phyloP scores from a whole-genome alignment of 2,113 vertebrate genomes.

The Circaetus gallicus region DNA sequence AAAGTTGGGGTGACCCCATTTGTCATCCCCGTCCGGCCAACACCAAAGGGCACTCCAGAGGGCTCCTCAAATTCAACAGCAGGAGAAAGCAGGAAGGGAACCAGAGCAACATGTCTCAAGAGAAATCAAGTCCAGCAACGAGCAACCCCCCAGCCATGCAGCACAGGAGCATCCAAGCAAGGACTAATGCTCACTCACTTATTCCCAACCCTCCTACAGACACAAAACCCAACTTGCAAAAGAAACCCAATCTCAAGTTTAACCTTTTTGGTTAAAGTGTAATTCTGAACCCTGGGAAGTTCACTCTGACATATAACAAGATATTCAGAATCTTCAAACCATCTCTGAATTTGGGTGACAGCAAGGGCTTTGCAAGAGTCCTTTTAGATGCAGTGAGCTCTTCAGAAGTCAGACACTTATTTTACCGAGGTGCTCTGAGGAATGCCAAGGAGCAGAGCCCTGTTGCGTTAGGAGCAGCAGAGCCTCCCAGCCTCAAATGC shows the following conservation, averaged over 20 bases:
- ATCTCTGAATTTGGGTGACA: background rate
- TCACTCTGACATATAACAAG: background rate
- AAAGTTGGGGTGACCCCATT: background rate
- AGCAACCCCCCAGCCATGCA: background rate
- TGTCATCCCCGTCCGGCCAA: background rate
- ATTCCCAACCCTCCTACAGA: background rate
- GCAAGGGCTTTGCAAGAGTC: background rate
- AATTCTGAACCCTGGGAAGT: background rate
- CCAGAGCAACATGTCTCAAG: background rate
- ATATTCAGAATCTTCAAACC: background rate
- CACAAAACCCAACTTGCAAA: background rate
- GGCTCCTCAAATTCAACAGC: background rate
- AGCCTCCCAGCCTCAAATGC: background rate
- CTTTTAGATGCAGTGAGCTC: background rate
- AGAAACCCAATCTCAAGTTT: background rate
- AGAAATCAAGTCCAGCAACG: background rate
- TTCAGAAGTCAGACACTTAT: background rate
- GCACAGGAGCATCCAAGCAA: background rate
- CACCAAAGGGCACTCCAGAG: background rate
- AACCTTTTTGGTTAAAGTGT: background rate
- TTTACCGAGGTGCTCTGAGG: accelerated
- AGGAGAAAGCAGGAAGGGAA: background rate
- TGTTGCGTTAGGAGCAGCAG: background rate
- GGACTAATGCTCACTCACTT: background rate
- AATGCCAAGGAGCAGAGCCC: background rate